Conservation (phyloP, 2,888 invertebrate genomes). For the Pachydiplax longipennis region DNA sequence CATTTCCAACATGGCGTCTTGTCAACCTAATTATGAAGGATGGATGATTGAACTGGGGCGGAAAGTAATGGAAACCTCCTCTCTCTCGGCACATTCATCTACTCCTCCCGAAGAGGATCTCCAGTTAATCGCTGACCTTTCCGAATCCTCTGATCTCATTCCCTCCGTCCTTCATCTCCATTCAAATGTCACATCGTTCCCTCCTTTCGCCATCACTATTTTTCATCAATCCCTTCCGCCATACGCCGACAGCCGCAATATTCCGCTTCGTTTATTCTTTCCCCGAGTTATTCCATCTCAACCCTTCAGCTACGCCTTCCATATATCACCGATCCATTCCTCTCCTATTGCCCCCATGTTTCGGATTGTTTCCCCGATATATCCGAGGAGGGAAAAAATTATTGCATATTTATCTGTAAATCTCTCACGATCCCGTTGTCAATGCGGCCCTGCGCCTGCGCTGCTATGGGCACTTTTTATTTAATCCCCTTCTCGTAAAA, state of each 20-base stretch:
- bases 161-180: neutral
- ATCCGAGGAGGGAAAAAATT: neutral
- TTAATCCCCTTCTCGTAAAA: neutral
- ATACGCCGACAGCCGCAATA: neutral
- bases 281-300: neutral
- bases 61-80: too few relatives aligned
- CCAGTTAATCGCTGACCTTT: slow-evolving; percentile 15
- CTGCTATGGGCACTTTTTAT: neutral
- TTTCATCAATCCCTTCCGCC: neutral
- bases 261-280: neutral
- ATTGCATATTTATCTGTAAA: neutral
- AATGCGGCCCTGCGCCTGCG: neutral
- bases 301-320: too few relatives aligned
- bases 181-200: neutral
- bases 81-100: neutral
- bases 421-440: neutral
- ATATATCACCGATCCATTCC: neutral
- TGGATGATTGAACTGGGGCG: too few relatives aligned
- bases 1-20: too few relatives aligned
- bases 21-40: too few relatives aligned
- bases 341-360: neutral
- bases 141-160: neutral
- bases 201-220: neutral
- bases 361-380: neutral
- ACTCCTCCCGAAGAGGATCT: neutral